A percentile compares a stretch with the other conserved stretches of the same genome.
phyloP scores from a whole-genome alignment of 2,888 invertebrate species.

The Petrophora chlorosata region DNA sequence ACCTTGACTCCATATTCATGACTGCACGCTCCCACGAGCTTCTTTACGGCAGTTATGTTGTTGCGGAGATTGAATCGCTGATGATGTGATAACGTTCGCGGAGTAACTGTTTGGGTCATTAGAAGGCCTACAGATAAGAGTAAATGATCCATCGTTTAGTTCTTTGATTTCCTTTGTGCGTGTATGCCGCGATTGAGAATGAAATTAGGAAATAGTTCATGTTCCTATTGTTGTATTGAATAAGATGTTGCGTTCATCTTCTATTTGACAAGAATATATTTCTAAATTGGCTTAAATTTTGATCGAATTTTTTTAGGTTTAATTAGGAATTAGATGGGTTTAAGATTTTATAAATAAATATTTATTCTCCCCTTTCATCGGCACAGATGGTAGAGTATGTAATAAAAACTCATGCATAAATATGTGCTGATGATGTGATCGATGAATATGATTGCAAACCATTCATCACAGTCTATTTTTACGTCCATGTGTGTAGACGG shows the following conservation, averaged over 20 bases:
- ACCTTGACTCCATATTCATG: conserved; percentile 65
- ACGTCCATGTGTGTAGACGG: conserved; percentile 5
- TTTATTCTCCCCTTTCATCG: too few relatives aligned
- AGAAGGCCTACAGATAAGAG: conserved; percentile 30
- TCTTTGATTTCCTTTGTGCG: conserved; percentile 21
- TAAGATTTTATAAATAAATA: too few relatives aligned
- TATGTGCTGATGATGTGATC: neutral
- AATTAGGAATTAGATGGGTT: too few relatives aligned
- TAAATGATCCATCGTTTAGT: conserved; percentile 11
- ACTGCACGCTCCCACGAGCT: conserved; percentile 62
- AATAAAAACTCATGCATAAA: too few relatives aligned
- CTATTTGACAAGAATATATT: too few relatives aligned
- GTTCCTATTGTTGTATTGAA: neutral
- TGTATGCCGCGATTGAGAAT: conserved; percentile 1
- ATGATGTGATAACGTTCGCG: conserved; percentile 42
- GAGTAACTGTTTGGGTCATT: conserved; percentile 32
- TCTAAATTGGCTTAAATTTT: too few relatives aligned
- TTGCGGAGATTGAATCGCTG: conserved; percentile 43
- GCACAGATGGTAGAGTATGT: too few relatives aligned
- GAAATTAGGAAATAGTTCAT: neutral
- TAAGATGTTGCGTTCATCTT: too few relatives aligned
- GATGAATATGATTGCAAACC: too few relatives aligned
- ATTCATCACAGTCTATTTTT: too few relatives aligned
- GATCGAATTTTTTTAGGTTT: too few relatives aligned
- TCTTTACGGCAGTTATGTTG: conserved; percentile 42